Evolutionary conservation across 2,113 vertebrate species (phyloP), one percentile per base, ranked within the genome.

Genomic region (Pangasianodon hypophthalmus): DNA sequence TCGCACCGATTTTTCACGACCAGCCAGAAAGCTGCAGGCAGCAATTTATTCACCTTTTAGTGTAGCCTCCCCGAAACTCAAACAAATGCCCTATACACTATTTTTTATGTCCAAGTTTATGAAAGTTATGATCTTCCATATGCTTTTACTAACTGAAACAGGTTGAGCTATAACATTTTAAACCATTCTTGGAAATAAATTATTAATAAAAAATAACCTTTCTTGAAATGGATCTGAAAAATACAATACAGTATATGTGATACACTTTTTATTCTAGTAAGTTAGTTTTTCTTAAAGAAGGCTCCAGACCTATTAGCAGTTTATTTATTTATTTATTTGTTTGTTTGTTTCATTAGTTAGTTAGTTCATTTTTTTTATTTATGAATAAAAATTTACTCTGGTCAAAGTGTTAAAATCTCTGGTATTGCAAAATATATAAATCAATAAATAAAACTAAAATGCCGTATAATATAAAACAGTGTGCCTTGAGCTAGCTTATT

Each of bases 1-100:
- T 99, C 94, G 96, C 95, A 96, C 96, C 95, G 96, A 97, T 96
- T 97, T 97, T 79, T 97, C 96, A 97, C 96, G 92, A 94, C 89
- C 91, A 93, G 97, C 94, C 94, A 95, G 95, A 97, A 97, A 96
- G 95, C 94, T 93, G 86, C 91, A 95, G 95, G 94, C 95, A 95
- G 95, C 95, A 95, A 91, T 95, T 95, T 94, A 95, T 94, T 95
- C 94, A 95, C 95, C 95, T 96, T 94, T 94, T 94, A 89, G 82
- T n/a, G 41, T 67, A 87, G 81, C 50, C 54, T 82, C 46, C 44
- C 21, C 32, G 56, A 50, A 46, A 67, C 48, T 67, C 81, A 18
- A 50, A 24, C 67, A 83, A 50, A 87, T 50, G 52, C 19, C 37
- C 81, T 73, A 44, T 37, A 8, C 8, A 14, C 37, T 50, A 37